Conservation (phyloP, 2,113 vertebrate species). For the Semnopithecus entellus region DNA sequence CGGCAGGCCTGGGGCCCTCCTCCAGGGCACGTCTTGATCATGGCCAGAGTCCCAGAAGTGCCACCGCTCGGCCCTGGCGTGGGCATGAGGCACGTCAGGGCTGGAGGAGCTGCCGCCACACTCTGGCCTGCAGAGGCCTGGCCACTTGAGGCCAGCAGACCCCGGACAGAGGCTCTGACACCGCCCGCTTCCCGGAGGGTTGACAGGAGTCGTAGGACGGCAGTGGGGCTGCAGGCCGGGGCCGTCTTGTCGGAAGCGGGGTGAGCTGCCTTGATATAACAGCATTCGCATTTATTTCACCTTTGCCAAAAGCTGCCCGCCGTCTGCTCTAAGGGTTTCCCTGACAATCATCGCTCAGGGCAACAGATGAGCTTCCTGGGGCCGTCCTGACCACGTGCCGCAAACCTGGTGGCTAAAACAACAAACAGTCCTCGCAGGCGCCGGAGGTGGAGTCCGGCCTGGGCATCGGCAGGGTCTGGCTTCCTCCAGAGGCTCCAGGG, state of each 20-base stretch:
- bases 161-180: background rate
- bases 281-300: rapidly evolving
- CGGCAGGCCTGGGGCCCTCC: background rate
- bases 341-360: rapidly evolving
- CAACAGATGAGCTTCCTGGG: background rate
- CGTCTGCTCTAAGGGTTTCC: rapidly evolving
- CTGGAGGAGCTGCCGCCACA: background rate
- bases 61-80: background rate
- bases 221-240: rapidly evolving
- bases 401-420: background rate
- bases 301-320: rapidly evolving
- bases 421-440: no score
- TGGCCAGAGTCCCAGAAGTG: background rate
- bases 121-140: background rate
- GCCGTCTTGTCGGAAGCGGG: rapidly evolving
- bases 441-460: rapidly evolving
- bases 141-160: background rate
- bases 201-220: background rate
- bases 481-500: background rate
- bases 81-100: rapidly evolving
- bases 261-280: background rate
- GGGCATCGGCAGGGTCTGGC: background rate
- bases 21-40: rapidly evolving
- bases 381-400: background rate
- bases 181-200: rapidly evolving